Evolutionary conservation across 2,797 vertebrate genomes (phyloP).

Genomic region (Liparis tanakae): DNA sequence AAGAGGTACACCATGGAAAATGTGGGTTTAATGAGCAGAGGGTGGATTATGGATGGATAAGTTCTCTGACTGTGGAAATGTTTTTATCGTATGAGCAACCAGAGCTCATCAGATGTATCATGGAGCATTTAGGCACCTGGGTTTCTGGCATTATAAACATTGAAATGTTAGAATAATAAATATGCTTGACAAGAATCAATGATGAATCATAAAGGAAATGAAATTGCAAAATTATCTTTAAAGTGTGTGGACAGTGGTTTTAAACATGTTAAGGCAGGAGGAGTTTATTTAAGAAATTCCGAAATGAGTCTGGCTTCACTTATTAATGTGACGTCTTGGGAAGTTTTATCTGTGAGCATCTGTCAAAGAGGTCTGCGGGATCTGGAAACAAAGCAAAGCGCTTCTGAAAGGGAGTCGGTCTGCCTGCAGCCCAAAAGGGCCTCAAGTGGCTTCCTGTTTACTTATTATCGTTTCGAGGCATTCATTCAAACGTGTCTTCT

Average conservation of each 20-base stretch:
- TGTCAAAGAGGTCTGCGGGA: conserved; percentile 42
- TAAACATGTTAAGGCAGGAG: conserved; percentile 31
- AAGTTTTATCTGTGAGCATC: conserved; percentile 29
- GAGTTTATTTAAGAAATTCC: conserved; percentile 39
- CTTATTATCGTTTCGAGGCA: conserved; percentile 4
- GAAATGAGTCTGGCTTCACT: conserved; percentile 39
- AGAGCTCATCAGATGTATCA: conserved; percentile 24
- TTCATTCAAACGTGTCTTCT: neutral
- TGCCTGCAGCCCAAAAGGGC: conserved; percentile 11
- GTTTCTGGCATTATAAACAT: conserved; percentile 38
- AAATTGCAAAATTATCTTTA: conserved; percentile 33
- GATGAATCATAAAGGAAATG: conserved; percentile 12
- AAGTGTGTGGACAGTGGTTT: conserved; percentile 40
- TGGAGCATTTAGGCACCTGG: conserved; percentile 26
- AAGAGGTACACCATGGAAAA: conserved; percentile 42
- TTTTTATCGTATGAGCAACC: conserved; percentile 35
- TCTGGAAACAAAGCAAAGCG: conserved; percentile 40
- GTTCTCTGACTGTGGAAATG: conserved; percentile 20
- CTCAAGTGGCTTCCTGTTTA: conserved; percentile 6
- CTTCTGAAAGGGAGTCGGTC: conserved; percentile 24
- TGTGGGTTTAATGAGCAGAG: conserved; percentile 29
- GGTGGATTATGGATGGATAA: conserved; percentile 33
- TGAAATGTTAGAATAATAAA: conserved; percentile 27
- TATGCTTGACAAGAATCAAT: conserved; percentile 29
- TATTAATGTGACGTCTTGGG: conserved; percentile 18